These are phyloP conservation scores for Cebus imitator DNA, from an alignment of 2,113 vertebrate genomes.

Conservation along the genomic window DNA sequence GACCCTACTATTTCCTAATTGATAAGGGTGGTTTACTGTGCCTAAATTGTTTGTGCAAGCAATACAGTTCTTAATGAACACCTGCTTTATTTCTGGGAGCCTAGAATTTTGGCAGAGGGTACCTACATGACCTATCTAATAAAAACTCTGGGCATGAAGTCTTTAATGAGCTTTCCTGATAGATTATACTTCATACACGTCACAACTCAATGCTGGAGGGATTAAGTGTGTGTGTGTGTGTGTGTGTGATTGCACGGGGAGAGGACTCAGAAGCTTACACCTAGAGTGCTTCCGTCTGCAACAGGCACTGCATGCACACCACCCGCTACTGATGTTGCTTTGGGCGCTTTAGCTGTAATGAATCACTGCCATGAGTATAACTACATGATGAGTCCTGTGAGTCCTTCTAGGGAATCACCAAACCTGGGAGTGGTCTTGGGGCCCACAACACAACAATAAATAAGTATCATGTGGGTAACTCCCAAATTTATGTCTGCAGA, in stretches of 20 bases:
- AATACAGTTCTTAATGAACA: background rate
- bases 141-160: background rate
- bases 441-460: background rate
- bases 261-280: background rate
- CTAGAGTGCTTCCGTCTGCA: background rate
- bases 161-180: background rate
- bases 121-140: background rate
- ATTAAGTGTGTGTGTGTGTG: background rate
- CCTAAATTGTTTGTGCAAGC: background rate
- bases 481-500: constrained; percentile 16
- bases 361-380: background rate
- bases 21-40: background rate
- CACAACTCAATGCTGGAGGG: background rate
- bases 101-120: background rate
- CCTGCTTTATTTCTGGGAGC: background rate
- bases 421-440: background rate
- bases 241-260: background rate
- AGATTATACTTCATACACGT: background rate
- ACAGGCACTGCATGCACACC: background rate
- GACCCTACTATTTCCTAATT: background rate
- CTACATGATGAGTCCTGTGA: background rate
- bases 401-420: background rate
- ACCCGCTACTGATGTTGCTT: background rate
- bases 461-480: background rate
- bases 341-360: background rate